Evolutionary conservation across 2,888 invertebrate genomes (phyloP).

Genomic region (Spisula solida): DNA sequence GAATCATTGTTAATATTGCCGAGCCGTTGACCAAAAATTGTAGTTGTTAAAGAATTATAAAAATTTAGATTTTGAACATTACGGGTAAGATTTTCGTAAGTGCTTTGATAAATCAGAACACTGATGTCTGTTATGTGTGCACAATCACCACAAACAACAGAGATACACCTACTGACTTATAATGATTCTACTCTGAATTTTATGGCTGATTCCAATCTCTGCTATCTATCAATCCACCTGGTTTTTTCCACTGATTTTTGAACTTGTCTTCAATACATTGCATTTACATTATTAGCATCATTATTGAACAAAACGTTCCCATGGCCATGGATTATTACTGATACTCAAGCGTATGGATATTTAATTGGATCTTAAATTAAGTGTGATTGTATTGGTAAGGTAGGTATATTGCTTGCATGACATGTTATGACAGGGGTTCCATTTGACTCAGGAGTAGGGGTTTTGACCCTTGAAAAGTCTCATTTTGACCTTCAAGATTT

Average conservation of each 20-base stretch:
- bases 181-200: slow-evolving; percentile 10
- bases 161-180: background rate
- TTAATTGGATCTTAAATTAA: background rate
- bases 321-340: background rate
- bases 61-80: too few species aligned
- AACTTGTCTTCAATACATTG: background rate
- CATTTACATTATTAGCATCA: slow-evolving; percentile 8
- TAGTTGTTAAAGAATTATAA: too few species aligned
- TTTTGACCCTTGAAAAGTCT: too few species aligned
- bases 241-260: background rate
- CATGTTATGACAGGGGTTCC: too few species aligned
- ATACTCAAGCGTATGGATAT: background rate
- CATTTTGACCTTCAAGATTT: too few species aligned
- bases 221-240: background rate
- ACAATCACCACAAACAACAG: background rate
- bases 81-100: too few species aligned
- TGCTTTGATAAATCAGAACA: too few species aligned
- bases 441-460: too few species aligned
- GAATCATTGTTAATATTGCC: too few species aligned
- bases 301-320: background rate
- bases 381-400: background rate
- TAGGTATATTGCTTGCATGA: slow-evolving; percentile 1
- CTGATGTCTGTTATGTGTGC: background rate
- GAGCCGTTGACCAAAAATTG: too few species aligned
- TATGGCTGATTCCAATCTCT: background rate